Evolutionary conservation across 2,888 invertebrate genomes (phyloP).

Genomic region (Sphaerophoria rueppellii): DNA sequence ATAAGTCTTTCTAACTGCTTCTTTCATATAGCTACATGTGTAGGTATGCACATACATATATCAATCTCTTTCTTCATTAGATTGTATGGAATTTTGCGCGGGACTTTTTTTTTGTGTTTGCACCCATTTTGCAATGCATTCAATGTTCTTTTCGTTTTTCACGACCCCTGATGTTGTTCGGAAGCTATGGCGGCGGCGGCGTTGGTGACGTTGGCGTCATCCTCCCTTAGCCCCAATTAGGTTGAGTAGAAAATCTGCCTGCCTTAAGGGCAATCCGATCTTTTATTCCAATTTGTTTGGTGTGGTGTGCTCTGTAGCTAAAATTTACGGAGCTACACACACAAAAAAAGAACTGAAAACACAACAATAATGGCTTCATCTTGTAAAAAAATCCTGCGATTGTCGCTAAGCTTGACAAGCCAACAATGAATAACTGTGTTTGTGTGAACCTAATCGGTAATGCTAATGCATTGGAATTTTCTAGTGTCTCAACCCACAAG

Average conservation of each 20-base stretch:
- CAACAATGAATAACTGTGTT: conserved; percentile 72
- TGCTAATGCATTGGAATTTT: conserved; percentile 73
- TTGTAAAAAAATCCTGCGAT: conserved; percentile 22
- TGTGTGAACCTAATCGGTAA: conserved; percentile 73
- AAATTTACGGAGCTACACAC: background rate
- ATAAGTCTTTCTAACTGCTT: conserved; percentile 7
- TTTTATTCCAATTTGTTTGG: conserved; percentile 46
- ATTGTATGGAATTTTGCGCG: conserved; percentile 44
- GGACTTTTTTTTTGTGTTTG: conserved; percentile 25
- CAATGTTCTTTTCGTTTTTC: conserved; percentile 30
- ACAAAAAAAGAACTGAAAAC: conserved; percentile 12
- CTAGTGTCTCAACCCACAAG: conserved; percentile 2
- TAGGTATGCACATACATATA: no score
- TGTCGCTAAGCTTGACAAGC: conserved; percentile 36
- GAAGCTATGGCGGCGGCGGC: background rate
- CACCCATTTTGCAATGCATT: conserved; percentile 50
- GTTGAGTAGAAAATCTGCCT: conserved; percentile 55
- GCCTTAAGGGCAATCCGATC: conserved; percentile 38
- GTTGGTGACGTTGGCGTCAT: background rate
- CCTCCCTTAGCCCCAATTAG: conserved; percentile 52
- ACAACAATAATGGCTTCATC: conserved; percentile 14
- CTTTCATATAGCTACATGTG: background rate
- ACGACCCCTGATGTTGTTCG: conserved; percentile 24
- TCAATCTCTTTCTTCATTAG: conserved; percentile 5
- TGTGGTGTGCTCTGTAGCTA: conserved; percentile 3